These are phyloP conservation scores for Hydractinia symbiolongicarpus DNA, from an alignment of 30 jellyfish, hydroid and myxozoan genomes.

Conservation along the genomic window DNA sequence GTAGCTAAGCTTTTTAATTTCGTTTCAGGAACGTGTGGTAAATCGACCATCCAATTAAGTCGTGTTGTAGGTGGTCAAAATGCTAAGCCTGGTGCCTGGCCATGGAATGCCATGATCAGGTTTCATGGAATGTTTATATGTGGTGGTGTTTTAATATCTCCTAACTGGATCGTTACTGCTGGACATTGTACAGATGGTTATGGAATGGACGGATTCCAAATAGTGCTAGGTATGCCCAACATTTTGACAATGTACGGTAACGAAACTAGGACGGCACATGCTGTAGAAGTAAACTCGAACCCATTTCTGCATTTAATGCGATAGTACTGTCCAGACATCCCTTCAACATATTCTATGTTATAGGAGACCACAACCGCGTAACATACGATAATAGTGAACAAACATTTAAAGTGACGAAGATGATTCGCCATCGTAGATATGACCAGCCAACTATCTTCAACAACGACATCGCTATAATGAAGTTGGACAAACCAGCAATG, in stretches of 20 bases:
- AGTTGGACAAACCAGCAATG: slow-evolving; percentile 1
- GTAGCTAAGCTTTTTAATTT: background rate
- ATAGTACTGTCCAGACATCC: no score
- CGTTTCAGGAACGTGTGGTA: background rate
- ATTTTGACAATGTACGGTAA: background rate
- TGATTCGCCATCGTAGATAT: background rate
- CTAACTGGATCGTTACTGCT: background rate
- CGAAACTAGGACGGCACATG: background rate
- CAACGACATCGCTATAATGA: slow-evolving; percentile 15
- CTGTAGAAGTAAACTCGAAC: background rate
- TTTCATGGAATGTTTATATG: background rate
- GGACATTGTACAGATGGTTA: slow-evolving; percentile 9
- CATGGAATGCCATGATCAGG: background rate
- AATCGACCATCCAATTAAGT: background rate
- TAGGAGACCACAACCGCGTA: background rate
- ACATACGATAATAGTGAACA: background rate
- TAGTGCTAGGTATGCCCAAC: background rate
- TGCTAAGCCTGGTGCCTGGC: slow-evolving; percentile 6
- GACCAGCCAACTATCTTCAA: background rate
- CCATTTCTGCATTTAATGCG: background rate
- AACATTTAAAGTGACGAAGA: background rate
- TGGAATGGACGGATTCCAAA: background rate
- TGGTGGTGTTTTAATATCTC: background rate
- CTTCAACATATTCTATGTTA: background rate
- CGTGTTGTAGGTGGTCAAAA: slow-evolving; percentile 6